Evolutionary conservation across 2,888 invertebrate species (phyloP), one percentile per base, ranked within the genome.

Genomic region (Coelopa pilipes): DNA sequence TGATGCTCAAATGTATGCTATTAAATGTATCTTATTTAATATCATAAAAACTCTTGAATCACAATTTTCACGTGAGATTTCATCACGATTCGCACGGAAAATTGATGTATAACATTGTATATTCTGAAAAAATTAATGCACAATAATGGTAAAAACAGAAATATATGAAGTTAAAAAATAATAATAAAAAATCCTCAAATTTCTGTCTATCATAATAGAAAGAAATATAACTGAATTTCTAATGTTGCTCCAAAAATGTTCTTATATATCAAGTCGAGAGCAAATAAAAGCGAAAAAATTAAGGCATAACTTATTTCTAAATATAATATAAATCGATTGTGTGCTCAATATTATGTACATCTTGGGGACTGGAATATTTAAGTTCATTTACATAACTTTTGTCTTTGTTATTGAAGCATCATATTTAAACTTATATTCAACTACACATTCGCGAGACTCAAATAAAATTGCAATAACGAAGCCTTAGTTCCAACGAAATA

Each of bases 321-420:
- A 34, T 34, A 34, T 34, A 59, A 59, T 59, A 59, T 19, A 21
- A 15, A 59, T 59, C 10, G 24, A 21, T 59, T 59, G 57, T 59
- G 57, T 59, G 57, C 24, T 24, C 19, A 59, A 21, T 24, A 59
- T 59, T 59, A 59, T 59, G 21, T 59, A 59, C 57, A 57, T 59
- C 21, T 59, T 59, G 57, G 24, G 24, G 57, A 59, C 21, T 59
- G 21, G 24, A 59, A 19, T 59, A 59, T 59, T 59, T 59, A 59
- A 59, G 57, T 59, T 59, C 19, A 21, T 59, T 17, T 2, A 59
- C 19, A 59, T 59, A 59, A 59, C 19, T 24, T 59, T 59, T 59
- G 57, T 21, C 21, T 53, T 53, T n/a, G 19, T 59, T 19, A 59
- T 21, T 59, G 21, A 17, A 59, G 19, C 57, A 59, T 13, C 24